Conservation (phyloP, 53 echinoderm and acorn worm species). For the Pentamera pediparva region DNA sequence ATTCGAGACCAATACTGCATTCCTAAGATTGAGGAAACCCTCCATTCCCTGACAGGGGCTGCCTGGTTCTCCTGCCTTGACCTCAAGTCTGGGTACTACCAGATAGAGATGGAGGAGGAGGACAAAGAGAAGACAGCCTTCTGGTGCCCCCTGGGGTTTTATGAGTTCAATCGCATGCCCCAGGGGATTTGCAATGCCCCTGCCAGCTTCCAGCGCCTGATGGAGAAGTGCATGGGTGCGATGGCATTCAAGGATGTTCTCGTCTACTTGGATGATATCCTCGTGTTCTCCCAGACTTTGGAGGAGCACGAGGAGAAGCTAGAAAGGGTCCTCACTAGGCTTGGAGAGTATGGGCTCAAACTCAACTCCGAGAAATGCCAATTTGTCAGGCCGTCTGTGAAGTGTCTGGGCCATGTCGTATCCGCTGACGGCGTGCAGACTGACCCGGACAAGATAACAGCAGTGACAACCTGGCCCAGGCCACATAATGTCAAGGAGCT, state of each 20-base stretch:
- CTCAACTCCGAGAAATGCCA: conserved; percentile 42
- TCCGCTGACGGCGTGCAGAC: conserved; percentile 31
- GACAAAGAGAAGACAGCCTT: conserved; percentile 60
- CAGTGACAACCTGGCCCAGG: conserved; percentile 24
- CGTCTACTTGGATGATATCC: conserved; percentile 42
- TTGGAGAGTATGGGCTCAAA: conserved; percentile 31
- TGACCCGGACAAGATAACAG: conserved; percentile 35
- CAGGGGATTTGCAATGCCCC: conserved; percentile 59
- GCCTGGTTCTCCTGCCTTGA: conserved; percentile 39
- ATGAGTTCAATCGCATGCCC: conserved; percentile 58
- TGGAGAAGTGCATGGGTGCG: conserved; percentile 48
- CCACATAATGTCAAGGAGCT: conserved; percentile 26
- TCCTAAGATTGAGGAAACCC: conserved; percentile 36
- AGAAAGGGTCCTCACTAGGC: conserved; percentile 14
- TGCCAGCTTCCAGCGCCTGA: conserved; percentile 49
- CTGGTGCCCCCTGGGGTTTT: conserved; percentile 60
- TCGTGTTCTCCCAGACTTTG: conserved; percentile 7
- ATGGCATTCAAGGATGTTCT: conserved; percentile 18
- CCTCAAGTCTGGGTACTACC: conserved; percentile 57
- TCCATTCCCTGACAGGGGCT: conserved; percentile 3
- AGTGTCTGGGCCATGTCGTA: conserved; percentile 42
- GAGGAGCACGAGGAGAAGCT: conserved; percentile 42
- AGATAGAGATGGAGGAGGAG: conserved; percentile 48
- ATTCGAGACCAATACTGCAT: conserved; percentile 42
- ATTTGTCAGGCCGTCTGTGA: conserved; percentile 21